phyloP scores from a whole-genome alignment of 2,797 vertebrate species.

The Muraenolepis orangiensis region DNA sequence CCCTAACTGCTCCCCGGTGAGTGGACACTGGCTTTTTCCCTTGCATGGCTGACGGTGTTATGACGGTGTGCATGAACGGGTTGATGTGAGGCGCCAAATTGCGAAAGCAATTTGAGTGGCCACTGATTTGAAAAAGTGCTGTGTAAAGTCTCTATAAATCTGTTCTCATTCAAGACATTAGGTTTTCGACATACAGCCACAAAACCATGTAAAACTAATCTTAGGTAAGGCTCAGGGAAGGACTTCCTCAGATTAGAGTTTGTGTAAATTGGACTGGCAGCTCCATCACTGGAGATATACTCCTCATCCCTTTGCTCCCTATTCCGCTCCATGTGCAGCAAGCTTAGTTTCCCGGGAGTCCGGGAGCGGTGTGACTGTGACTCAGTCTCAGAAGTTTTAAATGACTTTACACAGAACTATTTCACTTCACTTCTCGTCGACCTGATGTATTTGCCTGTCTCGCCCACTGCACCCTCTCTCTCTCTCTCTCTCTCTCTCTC shows the following conservation, averaged over 20 bases:
- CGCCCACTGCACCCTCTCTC: background rate
- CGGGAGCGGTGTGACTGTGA: background rate
- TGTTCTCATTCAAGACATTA: background rate
- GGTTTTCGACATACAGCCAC: background rate
- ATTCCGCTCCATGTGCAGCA: background rate
- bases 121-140: background rate
- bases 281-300: background rate
- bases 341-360: background rate
- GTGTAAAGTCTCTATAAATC: background rate
- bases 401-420: background rate
- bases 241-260: background rate
- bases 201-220: background rate
- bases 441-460: background rate
- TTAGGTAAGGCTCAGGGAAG: background rate
- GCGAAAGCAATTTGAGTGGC: background rate
- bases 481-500: background rate
- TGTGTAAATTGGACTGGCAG: background rate
- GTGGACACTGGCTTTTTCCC: background rate
- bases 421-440: background rate
- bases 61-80: background rate
- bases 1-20: background rate
- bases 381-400: background rate
- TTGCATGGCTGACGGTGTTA: background rate
- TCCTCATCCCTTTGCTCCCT: background rate
- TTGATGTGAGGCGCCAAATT: background rate